A percentile compares a stretch with the other conserved stretches of the same genome.
Conservation (phyloP, 2,888 invertebrate species). For the Lepeophtheirus nordmannii region DNA sequence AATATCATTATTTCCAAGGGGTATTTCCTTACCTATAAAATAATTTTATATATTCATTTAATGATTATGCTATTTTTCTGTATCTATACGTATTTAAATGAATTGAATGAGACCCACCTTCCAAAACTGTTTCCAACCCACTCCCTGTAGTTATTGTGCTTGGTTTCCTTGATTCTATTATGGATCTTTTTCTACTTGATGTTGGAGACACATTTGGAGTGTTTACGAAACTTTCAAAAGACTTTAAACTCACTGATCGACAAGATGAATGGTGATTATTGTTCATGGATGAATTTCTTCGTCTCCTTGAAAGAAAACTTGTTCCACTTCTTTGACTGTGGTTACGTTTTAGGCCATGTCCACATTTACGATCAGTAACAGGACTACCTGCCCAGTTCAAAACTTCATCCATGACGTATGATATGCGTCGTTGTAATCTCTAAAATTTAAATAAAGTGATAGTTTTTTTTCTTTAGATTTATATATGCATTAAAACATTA, state of each 20-base stretch:
- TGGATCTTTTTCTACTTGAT: background rate
- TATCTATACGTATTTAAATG: too few relatives aligned
- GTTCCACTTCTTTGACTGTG: constrained; percentile 1
- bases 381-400: background rate
- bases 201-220: background rate
- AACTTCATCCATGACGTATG: background rate
- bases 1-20: too few relatives aligned
- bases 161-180: background rate
- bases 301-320: background rate
- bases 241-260: constrained; percentile 1
- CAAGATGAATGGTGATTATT: background rate
- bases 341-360: background rate
- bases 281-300: background rate
- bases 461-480: background rate
- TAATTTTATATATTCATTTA: too few relatives aligned
- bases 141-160: background rate
- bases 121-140: background rate
- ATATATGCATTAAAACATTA: background rate
- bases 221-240: background rate
- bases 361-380: background rate
- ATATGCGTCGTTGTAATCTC: background rate
- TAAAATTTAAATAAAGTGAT: background rate
- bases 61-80: too few relatives aligned
- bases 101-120: background rate
- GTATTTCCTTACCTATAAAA: too few relatives aligned